Base-by-base conservation (phyloP, 1,140 invertebrate genomes). In the Pollicipes pollicipes region DNA sequence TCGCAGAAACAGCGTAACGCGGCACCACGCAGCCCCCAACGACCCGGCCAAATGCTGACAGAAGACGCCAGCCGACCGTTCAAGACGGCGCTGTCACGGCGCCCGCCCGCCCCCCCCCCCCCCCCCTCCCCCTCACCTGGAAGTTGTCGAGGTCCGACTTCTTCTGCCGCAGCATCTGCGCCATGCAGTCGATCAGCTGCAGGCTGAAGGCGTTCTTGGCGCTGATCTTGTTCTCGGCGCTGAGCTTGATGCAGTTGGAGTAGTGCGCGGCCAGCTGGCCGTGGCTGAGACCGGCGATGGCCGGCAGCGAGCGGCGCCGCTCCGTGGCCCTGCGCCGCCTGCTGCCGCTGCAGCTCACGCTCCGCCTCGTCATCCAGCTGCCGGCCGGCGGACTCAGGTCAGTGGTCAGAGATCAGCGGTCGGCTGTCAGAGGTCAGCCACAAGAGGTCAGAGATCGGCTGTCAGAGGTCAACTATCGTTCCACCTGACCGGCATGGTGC, bases 181-280 rank as follows among this genome's bases (percentile, higher is more conserved):
- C 82, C 84, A 93, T 88, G 75, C 88, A 88, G 77, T 92, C 90
- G 76, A 92, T 92, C 45, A 92, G 83, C 76, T 90, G 85, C 1
- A 93, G 80, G 74, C 85, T 87, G 82, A 91, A 93, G 0, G 89
- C 90, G 85, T 92, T 93, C 77, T 90, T 90, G 28, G 84, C 81
- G 76, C 85, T 92, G 73, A 93, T 91, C 88, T 91, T 90, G 72
- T 88, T 88, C 81, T 87, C 85, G 70, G 85, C 81, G 76, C 83
- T 86, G 24, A 88, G 79, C 76, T 87, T 86, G 45, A 88, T 83
- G 76, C 86, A 88, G 69, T 83, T 85, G 72, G 84, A 79, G 76
- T 86, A 87, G 76, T 87, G 85, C 74, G 86, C 85, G 68, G 85
- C 82, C 64, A 86, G 80, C 72, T 83, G 80, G n/a, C 74, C 74